Evolutionary conservation across 2,888 invertebrate species (phyloP), one percentile per base, ranked within the genome.

Genomic region (Orchesellides sinensis): DNA sequence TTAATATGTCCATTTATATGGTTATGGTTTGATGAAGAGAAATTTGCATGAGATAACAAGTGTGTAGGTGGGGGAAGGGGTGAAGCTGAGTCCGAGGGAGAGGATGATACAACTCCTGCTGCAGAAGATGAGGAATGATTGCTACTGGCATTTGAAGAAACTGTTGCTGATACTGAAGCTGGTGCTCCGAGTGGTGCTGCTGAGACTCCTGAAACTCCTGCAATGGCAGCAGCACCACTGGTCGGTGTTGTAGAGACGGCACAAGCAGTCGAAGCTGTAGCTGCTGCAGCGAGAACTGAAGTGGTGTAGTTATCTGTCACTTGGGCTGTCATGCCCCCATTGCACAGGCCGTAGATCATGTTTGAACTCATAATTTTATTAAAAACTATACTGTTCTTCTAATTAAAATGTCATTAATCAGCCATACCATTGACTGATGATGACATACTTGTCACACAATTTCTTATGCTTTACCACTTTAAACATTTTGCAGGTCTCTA

Each of bases 261-360:
- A 59, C 77, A 70, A 45, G 80, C 80, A 59, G 79, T 74, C 66
- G 79, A 19, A 59, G 82, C 63, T 35, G 52, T 52, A 17, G 77
- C 35, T 35, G 80, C 75, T 70, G 75, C 70, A 54, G 74, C 56
- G 40, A 81, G 78, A 54, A 83, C 77, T 70, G 86, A 84, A 69
- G 78, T 77, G 74, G 75, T 66, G 68, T 84, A 83, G 81, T 84
- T 85, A 73, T 87, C 85, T 83, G 85, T 83, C 84, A 87, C 84
- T 84, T 81, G 83, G 85, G 84, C 80, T 84, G 85, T 83, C 82
- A 85, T 84, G 68, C 83, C 86, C 81, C 86, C 87, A 80, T 86
- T 85, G 70, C 87, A 85, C 70, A 87, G 83, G 27, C 87, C 85
- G 87, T 87, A 87, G 87, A 87, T 87, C 87, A 87, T 87, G 79